Evolutionary conservation across 1,140 invertebrate species (phyloP).

Genomic region (Hycleus cichorii): DNA sequence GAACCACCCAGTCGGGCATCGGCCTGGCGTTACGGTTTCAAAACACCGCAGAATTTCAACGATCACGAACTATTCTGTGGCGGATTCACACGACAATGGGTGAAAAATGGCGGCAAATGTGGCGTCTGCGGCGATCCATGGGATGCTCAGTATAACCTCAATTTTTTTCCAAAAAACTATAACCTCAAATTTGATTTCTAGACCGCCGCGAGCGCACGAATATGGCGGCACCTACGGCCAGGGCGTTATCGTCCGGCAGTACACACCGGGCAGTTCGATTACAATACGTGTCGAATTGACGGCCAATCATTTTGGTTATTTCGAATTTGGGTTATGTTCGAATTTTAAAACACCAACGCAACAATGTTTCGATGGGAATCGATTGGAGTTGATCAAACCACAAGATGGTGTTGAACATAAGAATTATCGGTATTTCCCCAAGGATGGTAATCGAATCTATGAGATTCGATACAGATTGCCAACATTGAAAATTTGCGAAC

Average conservation of each 20-base stretch:
- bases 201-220: constrained; percentile 70
- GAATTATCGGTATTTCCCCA: constrained; percentile 58
- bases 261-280: constrained; percentile 58
- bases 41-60: constrained; percentile 74
- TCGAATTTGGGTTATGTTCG: constrained; percentile 80
- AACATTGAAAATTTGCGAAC: constrained; percentile 54
- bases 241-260: constrained; percentile 71
- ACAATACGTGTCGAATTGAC: constrained; percentile 70
- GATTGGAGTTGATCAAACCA: constrained; percentile 48
- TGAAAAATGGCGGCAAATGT: constrained; percentile 67
- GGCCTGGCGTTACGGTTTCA: constrained; percentile 72
- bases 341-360: constrained; percentile 54
- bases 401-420: constrained; percentile 39
- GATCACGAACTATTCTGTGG: constrained; percentile 87
- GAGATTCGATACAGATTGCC: constrained; percentile 50
- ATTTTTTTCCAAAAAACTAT: background rate
- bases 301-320: constrained; percentile 75
- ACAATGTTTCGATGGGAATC: constrained; percentile 66
- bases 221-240: constrained; percentile 75
- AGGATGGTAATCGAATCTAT: constrained; percentile 68
- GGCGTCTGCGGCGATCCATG: constrained; percentile 83
- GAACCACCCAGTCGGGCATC: constrained; percentile 79
- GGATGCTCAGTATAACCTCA: constrained; percentile 49
- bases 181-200: constrained; percentile 25
- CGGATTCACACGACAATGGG: constrained; percentile 73